phyloP scores from a whole-genome alignment of 2,888 invertebrate genomes.

The Anagyrus pseudococci region DNA sequence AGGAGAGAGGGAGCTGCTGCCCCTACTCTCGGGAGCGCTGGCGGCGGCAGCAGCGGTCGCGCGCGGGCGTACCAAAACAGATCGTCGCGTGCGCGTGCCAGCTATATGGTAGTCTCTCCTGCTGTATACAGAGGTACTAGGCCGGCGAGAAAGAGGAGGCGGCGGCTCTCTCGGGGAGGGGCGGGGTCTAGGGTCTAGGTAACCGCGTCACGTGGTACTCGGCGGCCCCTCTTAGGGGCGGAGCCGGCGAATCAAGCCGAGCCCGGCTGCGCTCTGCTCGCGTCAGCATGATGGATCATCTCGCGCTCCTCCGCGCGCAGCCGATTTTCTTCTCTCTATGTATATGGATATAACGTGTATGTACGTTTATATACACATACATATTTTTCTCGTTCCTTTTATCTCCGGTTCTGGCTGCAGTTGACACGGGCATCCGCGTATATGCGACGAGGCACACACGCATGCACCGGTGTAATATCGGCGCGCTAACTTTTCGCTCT shows the following conservation, averaged over 20 bases:
- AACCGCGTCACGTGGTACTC: conserved; percentile 35
- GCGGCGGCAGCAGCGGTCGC: conserved; percentile 13
- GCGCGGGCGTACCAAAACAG: neutral
- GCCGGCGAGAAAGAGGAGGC: conserved; percentile 36
- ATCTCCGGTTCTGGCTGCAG: conserved; percentile 20
- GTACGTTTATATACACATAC: conserved; percentile 26
- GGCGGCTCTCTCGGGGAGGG: conserved; percentile 42
- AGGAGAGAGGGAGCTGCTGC: conserved; percentile 26
- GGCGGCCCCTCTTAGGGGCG: conserved; percentile 45
- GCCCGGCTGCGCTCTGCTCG: conserved; percentile 48
- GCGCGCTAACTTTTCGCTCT: conserved; percentile 36
- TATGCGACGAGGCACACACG: conserved; percentile 35
- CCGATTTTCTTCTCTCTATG: conserved; percentile 57
- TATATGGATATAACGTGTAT: conserved; percentile 58
- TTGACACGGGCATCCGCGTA: conserved; percentile 27
- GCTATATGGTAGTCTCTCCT: neutral
- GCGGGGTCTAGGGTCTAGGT: conserved; percentile 44
- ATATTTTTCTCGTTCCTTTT: conserved; percentile 12
- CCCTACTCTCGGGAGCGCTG: conserved; percentile 38
- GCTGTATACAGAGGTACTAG: too few relatives aligned
- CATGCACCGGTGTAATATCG: conserved; percentile 40
- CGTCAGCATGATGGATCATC: conserved; percentile 60
- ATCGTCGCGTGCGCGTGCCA: neutral
- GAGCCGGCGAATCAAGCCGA: conserved; percentile 50
- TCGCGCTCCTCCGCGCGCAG: conserved; percentile 40